Evolutionary conservation across 2,888 invertebrate species (phyloP).

Genomic region (Ectropis crepuscularia): DNA sequence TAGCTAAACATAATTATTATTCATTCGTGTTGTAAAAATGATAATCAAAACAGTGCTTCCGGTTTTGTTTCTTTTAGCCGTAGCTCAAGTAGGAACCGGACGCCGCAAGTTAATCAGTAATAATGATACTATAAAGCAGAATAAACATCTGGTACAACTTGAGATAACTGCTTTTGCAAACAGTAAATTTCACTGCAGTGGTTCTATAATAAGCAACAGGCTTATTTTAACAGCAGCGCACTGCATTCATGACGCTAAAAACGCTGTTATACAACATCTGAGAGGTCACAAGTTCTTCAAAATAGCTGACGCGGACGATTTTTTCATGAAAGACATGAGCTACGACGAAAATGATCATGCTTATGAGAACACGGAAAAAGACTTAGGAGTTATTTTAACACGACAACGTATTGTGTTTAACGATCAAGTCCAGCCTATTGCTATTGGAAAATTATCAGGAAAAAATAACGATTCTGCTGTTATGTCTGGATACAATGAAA

Average conservation of each 20-base stretch:
- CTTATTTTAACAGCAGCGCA: conserved; percentile 52
- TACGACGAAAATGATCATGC: background rate
- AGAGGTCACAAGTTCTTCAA: conserved; percentile 7
- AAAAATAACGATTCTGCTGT: conserved; percentile 29
- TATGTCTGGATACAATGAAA: conserved; percentile 46
- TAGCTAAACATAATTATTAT: no score
- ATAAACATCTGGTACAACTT: conserved; percentile 23
- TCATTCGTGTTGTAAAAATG: no score
- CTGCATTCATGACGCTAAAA: conserved; percentile 36
- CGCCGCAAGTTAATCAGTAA: no score
- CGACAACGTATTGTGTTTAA: conserved; percentile 34
- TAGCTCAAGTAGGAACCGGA: no score
- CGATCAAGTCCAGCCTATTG: conserved; percentile 36
- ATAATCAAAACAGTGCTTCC: no score
- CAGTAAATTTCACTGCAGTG: conserved; percentile 41
- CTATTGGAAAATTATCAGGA: conserved; percentile 20
- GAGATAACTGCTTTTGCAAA: background rate
- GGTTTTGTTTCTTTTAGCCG: no score
- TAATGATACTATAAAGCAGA: background rate
- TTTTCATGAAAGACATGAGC: conserved; percentile 12
- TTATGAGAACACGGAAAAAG: conserved; percentile 28
- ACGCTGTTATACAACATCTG: conserved; percentile 20
- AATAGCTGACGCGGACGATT: conserved; percentile 27
- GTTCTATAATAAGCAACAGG: conserved; percentile 44
- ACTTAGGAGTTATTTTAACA: conserved; percentile 48